Percentiles rank a stretch among this genome's conserved stretches.
phyloP scores from a whole-genome alignment of 2,113 vertebrate genomes.

The Vulpes lagopus region DNA sequence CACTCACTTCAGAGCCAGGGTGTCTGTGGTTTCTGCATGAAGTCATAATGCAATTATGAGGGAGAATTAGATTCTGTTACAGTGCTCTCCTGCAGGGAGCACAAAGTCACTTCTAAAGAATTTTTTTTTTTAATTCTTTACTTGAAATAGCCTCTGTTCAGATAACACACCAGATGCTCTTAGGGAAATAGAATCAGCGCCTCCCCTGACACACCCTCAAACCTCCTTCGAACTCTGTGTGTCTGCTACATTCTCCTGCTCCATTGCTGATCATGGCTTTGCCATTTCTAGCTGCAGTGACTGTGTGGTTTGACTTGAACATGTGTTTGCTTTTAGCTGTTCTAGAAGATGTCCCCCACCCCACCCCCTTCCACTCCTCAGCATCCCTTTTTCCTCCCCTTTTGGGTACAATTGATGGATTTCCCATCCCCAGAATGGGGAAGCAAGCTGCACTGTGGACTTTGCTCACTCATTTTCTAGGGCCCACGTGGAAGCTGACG shows the following conservation, averaged over 20 bases:
- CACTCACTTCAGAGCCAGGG: conserved; percentile 15
- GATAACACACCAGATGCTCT: conserved; percentile 3
- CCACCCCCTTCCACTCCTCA: conserved; percentile 48
- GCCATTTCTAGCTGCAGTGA: conserved; percentile 84
- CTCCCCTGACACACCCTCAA: neutral
- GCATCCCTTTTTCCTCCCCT: conserved; percentile 53
- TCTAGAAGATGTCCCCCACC: conserved; percentile 76
- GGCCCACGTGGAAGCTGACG: conserved; percentile 65
- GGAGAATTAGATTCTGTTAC: conserved; percentile 56
- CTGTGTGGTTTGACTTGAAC: conserved; percentile 85
- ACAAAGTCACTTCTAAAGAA: conserved; percentile 30
- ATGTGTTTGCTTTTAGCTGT: conserved; percentile 86
- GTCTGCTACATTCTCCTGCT: conserved; percentile 70
- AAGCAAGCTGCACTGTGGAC: conserved; percentile 85
- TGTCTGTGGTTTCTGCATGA: conserved; percentile 64
- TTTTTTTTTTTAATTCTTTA: conserved; percentile 37
- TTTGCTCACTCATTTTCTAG: conserved; percentile 80
- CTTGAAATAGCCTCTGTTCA: conserved; percentile 61
- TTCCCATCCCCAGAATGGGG: conserved; percentile 84
- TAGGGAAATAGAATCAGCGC: conserved; percentile 21
- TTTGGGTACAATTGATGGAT: conserved; percentile 84
- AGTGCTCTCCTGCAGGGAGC: neutral
- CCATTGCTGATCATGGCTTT: conserved; percentile 82
- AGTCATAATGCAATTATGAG: conserved; percentile 51
- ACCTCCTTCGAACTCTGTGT: conserved; percentile 52